Evolutionary conservation across 2,113 vertebrate species (phyloP), one percentile per base, ranked within the genome.

Genomic region (Aleadryas rufinucha): DNA sequence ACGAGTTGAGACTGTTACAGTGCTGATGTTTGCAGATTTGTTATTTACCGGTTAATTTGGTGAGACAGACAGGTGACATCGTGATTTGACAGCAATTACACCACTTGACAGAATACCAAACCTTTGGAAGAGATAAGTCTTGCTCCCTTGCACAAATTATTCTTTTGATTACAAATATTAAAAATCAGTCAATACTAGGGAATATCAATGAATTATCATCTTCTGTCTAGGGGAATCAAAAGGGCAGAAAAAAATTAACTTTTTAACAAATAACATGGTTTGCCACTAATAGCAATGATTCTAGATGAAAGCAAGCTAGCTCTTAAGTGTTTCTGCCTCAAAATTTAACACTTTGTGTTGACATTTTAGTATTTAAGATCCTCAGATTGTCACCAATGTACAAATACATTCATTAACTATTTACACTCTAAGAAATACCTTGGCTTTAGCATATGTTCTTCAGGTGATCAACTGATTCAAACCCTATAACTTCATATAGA

Each of bases 1-100:
- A 17, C 0, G 2, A 80, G 19, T 60, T 17, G 56, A 45, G 49
- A 20, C 22, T 30, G 5, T 37, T 81, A 45, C 1, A 3, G 21
- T 53, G 41, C 54, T 61, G 41, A 49, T 53, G n/a, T 45, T 45
- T 78, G 84, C 39, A 61, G 3, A 26, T 74, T 54, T 57, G 14
- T 66, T 86, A 42, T 74, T 80, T 90, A 26, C 15, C 3, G 2
- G 24, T 52, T 85, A 61, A 78, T 91, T 80, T 84, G 39, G 14
- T 54, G 57, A 71, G 53, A 53, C 23, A 50, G 41, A 59, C 1
- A 4, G 20, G 28, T 66, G 26, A 41, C 52, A 68, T 22, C 3
- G 10, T 19, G 16, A 61, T 70, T 65, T 88, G 50, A 49, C 33
- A 71, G 28, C 28, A 79, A 28, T 66, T 85, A n/a, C 10, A 81